A percentile compares a stretch with the other conserved stretches of the same genome.
Evolutionary conservation across 1,140 invertebrate genomes (phyloP).

Genomic region (Drosophila dunni): DNA sequence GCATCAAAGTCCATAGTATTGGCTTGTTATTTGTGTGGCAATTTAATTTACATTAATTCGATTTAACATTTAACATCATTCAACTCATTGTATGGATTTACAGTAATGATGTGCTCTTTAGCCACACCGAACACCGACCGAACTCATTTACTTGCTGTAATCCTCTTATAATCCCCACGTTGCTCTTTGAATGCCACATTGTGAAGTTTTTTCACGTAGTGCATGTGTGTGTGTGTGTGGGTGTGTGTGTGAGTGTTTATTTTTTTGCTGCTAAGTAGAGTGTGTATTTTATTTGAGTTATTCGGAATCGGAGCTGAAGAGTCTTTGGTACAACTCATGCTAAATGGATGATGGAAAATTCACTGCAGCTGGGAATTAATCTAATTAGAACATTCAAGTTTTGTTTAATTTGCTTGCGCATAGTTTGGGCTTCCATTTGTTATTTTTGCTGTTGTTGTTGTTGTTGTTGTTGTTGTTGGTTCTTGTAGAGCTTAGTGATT

Average conservation of each 20-base stretch:
- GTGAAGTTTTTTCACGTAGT: slow-evolving; percentile 59
- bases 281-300: background rate
- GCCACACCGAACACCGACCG: slow-evolving; percentile 22
- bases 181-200: slow-evolving; percentile 40
- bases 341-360: slow-evolving; percentile 7
- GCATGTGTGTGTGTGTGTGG: slow-evolving; percentile 2
- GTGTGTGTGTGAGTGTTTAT: slow-evolving; percentile 18
- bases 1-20: background rate
- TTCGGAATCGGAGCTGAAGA: slow-evolving; percentile 6
- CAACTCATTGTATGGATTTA: slow-evolving; percentile 46
- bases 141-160: slow-evolving; percentile 60
- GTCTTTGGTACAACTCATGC: background rate
- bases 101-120: slow-evolving; percentile 50
- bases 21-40: background rate
- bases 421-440: slow-evolving; percentile 24
- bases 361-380: slow-evolving; percentile 36
- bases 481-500: slow-evolving; percentile 56
- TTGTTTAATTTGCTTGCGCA: slow-evolving; percentile 65
- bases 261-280: slow-evolving; percentile 9
- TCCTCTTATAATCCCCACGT: slow-evolving; percentile 60
- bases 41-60: slow-evolving; percentile 49
- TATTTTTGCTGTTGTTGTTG: slow-evolving; percentile 10
- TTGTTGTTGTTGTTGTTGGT: slow-evolving; percentile 23
- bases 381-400: slow-evolving; percentile 75
- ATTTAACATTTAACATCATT: slow-evolving; percentile 41